These are phyloP conservation scores for Aculops lycopersici DNA, from an alignment of 1,140 invertebrate species.

Conservation along the genomic window DNA sequence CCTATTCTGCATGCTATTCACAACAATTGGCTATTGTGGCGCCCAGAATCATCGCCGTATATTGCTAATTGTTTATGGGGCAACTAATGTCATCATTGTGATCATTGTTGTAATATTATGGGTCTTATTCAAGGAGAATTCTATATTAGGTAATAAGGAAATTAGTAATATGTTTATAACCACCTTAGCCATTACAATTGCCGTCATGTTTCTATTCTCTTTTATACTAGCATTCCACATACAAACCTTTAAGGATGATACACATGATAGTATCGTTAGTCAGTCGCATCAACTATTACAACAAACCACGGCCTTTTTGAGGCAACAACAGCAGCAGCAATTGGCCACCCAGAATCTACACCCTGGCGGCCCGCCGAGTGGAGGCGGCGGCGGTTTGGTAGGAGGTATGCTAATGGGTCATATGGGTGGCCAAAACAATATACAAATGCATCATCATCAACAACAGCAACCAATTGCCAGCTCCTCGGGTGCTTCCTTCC, in stretches of 20 bases:
- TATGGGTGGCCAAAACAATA: too few species aligned
- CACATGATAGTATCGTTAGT: too few species aligned
- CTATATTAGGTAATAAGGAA: background rate
- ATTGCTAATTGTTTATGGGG: slow-evolving; percentile 6
- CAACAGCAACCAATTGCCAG: too few species aligned
- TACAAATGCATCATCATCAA: too few species aligned
- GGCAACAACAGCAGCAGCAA: background rate
- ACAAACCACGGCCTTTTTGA: background rate
- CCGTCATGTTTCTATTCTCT: background rate
- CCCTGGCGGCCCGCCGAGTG: too few species aligned
- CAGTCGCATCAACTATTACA: background rate
- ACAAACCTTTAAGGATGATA: background rate
- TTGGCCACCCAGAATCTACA: too few species aligned
- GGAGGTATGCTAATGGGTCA: too few species aligned
- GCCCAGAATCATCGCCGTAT: slow-evolving; percentile 8
- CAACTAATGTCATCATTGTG: background rate
- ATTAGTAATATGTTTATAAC: background rate
- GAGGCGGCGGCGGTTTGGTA: too few species aligned
- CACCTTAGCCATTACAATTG: background rate
- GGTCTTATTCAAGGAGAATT: background rate
- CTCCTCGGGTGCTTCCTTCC: too few species aligned
- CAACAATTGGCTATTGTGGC: slow-evolving; percentile 9
- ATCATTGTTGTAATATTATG: background rate
- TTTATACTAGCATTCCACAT: background rate
- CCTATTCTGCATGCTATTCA: slow-evolving; percentile 9